Conservation (phyloP, 2,888 invertebrate genomes). For the Orthosia gothica region DNA sequence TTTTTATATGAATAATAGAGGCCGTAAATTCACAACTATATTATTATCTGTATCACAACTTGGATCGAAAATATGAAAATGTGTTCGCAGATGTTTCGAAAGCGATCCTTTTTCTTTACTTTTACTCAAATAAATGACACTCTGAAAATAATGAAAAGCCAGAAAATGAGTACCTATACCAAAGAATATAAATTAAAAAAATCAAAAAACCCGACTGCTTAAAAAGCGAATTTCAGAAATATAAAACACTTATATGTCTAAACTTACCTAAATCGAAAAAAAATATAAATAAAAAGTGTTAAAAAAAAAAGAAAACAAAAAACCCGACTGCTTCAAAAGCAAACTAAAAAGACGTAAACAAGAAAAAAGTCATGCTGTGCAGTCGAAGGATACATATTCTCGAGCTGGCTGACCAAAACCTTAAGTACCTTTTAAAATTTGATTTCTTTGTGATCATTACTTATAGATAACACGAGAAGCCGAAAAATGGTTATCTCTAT, state of each 20-base stretch:
- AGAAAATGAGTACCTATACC: neutral
- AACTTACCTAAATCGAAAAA: too few relatives aligned
- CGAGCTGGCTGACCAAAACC: too few relatives aligned
- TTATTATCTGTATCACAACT: neutral
- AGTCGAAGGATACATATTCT: too few relatives aligned
- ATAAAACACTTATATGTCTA: too few relatives aligned
- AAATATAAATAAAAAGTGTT: too few relatives aligned
- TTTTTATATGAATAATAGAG: slow-evolving; percentile 14
- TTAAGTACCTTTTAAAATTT: neutral
- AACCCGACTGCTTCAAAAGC: too few relatives aligned
- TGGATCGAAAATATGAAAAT: slow-evolving; percentile 21
- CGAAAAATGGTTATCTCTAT: neutral
- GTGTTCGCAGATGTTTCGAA: slow-evolving; percentile 14
- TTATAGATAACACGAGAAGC: neutral
- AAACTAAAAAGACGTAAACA: too few relatives aligned
- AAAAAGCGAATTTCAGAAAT: too few relatives aligned
- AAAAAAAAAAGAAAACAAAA: too few relatives aligned
- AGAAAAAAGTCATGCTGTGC: too few relatives aligned
- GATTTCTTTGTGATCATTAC: neutral
- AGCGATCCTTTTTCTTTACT: slow-evolving; percentile 7
- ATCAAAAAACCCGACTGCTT: too few relatives aligned
- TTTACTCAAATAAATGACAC: neutral
- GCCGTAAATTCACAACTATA: slow-evolving; percentile 1
- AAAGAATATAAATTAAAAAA: too few relatives aligned
- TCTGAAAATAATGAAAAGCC: neutral